Conservation (phyloP, 1,140 invertebrate species). For the Armadillidium nasatum region DNA sequence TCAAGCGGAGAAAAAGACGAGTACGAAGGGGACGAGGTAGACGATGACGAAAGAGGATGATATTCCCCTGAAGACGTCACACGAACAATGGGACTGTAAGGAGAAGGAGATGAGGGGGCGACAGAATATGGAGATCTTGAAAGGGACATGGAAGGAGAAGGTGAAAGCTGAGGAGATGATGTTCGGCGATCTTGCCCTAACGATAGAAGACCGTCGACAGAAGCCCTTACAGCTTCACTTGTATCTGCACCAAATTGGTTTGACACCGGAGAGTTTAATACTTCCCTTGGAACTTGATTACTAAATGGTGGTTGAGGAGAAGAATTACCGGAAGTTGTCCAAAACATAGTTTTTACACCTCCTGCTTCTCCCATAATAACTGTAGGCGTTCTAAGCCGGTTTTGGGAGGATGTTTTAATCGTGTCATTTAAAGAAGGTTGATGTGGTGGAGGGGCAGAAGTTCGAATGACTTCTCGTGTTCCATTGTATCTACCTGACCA, state of each 20-base stretch:
- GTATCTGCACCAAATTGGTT: conserved; percentile 33
- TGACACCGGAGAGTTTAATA: conserved; percentile 39
- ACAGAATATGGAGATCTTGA: conserved; percentile 37
- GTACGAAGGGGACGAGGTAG: conserved; percentile 25
- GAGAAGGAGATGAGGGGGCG: conserved; percentile 33
- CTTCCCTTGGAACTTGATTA: conserved; percentile 28
- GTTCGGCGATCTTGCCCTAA: conserved; percentile 59
- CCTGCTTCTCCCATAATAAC: conserved; percentile 72
- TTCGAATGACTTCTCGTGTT: conserved; percentile 20
- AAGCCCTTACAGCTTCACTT: conserved; percentile 61
- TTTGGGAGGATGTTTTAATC: conserved; percentile 33
- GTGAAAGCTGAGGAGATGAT: conserved; percentile 41
- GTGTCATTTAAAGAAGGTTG: conserved; percentile 18
- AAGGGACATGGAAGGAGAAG: conserved; percentile 28
- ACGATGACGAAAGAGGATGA: conserved; percentile 28
- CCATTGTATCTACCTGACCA: conserved; percentile 2
- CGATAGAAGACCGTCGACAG: conserved; percentile 73
- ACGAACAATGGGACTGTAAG: conserved; percentile 18
- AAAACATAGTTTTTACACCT: conserved; percentile 84
- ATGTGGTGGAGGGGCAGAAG: background rate
- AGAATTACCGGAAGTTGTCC: conserved; percentile 56
- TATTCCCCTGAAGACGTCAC: conserved; percentile 23
- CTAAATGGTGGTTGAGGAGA: conserved; percentile 28
- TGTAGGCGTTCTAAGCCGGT: conserved; percentile 44
- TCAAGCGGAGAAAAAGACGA: conserved; percentile 29